These are phyloP conservation scores for Callocephalon fimbriatum DNA, from an alignment of 2,113 vertebrate species.

Conservation along the genomic window DNA sequence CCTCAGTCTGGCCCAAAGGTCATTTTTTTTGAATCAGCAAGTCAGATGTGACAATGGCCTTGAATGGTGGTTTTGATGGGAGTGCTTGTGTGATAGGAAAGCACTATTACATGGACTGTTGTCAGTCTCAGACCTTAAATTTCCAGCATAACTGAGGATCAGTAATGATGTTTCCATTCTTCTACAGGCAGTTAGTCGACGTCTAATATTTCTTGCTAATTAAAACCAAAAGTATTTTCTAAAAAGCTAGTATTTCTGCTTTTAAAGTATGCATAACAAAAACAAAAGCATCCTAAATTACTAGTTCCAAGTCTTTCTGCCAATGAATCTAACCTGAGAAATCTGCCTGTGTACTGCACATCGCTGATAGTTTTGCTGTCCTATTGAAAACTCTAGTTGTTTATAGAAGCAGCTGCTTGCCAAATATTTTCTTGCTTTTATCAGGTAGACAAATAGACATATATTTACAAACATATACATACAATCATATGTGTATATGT, in stretches of 20 bases:
- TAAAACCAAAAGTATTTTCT: neutral
- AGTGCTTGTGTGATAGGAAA: neutral
- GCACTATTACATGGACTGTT: neutral
- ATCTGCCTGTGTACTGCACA: neutral
- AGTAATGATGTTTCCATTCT: neutral
- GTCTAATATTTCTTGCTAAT: neutral
- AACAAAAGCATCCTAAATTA: neutral
- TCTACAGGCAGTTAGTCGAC: neutral
- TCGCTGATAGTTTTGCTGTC: neutral
- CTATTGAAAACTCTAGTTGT: neutral
- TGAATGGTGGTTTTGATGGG: neutral
- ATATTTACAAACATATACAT: neutral
- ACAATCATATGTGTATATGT: neutral
- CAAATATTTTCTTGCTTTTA: neutral
- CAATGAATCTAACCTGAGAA: neutral
- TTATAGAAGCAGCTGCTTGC: neutral
- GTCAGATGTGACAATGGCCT: neutral
- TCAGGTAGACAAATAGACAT: neutral
- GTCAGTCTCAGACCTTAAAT: neutral
- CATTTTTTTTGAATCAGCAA: neutral
- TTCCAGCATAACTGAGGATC: neutral
- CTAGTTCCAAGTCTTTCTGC: neutral
- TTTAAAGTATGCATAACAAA: neutral
- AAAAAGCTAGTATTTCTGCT: neutral
- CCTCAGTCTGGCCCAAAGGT: neutral